Percentiles rank a stretch among this genome's conserved stretches.
Conservation (phyloP, 2,888 invertebrate species). For the Fragum sueziense region DNA sequence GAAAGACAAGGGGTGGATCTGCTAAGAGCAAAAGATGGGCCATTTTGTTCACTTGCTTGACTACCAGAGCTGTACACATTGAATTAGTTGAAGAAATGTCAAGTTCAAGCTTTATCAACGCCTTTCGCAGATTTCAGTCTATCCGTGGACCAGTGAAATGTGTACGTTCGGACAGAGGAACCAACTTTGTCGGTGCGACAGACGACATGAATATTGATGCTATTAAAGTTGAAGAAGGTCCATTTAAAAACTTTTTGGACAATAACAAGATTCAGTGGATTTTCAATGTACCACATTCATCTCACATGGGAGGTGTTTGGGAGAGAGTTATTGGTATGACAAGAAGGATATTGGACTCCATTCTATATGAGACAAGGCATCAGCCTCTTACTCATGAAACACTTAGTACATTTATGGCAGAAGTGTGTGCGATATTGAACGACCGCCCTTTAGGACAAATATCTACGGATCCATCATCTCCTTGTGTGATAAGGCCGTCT, state of each 20-base stretch:
- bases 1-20: not conserved
- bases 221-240: constrained; percentile 1
- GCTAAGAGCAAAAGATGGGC: constrained; percentile 5
- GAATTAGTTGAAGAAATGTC: not conserved
- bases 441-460: constrained; percentile 39
- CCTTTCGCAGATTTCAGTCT: not conserved
- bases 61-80: not conserved
- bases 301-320: constrained; percentile 42
- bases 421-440: constrained; percentile 48
- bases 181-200: constrained; percentile 17
- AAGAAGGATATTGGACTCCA: constrained; percentile 35
- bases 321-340: constrained; percentile 41
- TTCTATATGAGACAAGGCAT: not conserved
- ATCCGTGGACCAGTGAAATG: not conserved
- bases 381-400: constrained; percentile 45
- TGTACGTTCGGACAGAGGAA: constrained; percentile 13
- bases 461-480: constrained; percentile 24
- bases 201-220: not conserved
- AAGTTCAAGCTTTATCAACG: not conserved
- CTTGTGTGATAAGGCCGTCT: constrained; percentile 26
- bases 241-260: not conserved
- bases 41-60: not conserved
- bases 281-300: constrained; percentile 37
- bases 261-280: constrained; percentile 26
- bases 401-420: constrained; percentile 45